Conservation (phyloP, 2,888 invertebrate genomes). For the Uloborus plumipes region DNA sequence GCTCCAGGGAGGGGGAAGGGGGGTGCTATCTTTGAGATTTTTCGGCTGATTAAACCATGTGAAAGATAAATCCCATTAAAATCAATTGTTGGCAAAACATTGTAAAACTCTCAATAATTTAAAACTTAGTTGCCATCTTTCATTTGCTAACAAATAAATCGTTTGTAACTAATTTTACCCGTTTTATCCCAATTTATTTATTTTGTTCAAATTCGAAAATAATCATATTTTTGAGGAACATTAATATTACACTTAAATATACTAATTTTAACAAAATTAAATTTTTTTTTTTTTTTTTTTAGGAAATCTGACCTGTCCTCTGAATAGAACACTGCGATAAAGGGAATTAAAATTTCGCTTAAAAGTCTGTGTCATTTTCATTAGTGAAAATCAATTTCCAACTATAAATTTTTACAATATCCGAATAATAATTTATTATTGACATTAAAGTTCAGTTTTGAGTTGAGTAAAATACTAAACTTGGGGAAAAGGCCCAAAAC, state of each 20-base stretch:
- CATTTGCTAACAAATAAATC: too few species aligned
- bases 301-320: not conserved
- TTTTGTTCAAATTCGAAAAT: not conserved
- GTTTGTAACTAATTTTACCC: too few species aligned
- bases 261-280: conserved; percentile 6
- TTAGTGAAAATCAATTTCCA: not conserved
- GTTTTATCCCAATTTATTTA: conserved; percentile 11
- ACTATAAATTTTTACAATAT: too few species aligned
- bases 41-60: too few species aligned
- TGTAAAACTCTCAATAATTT: too few species aligned
- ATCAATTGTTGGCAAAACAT: too few species aligned
- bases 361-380: not conserved
- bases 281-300: not conserved
- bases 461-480: conserved; percentile 6
- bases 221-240: too few species aligned
- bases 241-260: not conserved
- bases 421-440: not conserved
- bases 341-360: conserved; percentile 1
- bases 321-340: conserved; percentile 1
- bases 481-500: conserved; percentile 7
- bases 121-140: too few species aligned
- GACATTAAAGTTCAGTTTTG: not conserved
- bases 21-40: too few species aligned
- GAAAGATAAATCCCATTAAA: too few species aligned
- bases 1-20: too few species aligned